Evolutionary conservation across 2,888 invertebrate genomes (phyloP).

Genomic region (Alloplasta piceator): DNA sequence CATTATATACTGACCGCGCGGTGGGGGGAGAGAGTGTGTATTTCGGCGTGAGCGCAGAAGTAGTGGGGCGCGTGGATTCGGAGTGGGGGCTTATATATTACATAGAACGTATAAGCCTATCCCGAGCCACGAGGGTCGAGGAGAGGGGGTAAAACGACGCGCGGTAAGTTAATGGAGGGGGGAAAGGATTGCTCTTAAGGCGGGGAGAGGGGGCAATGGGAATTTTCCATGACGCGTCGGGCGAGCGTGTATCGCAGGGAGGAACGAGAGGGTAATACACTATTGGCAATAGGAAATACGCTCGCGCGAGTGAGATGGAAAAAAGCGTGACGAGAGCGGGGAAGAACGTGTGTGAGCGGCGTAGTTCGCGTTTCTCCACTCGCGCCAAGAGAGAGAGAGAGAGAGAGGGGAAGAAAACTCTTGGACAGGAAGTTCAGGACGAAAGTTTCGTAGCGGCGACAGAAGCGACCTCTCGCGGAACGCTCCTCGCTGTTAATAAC

Average conservation of each 20-base stretch:
- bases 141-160: conserved; percentile 58
- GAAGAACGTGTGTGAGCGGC: not conserved
- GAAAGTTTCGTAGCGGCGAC: conserved; percentile 38
- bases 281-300: conserved; percentile 48
- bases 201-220: conserved; percentile 73
- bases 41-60: conserved; percentile 60
- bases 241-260: conserved; percentile 43
- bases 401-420: conserved; percentile 20
- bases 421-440: conserved; percentile 59
- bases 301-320: conserved; percentile 32
- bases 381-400: not conserved
- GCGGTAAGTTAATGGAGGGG: conserved; percentile 53
- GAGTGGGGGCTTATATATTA: conserved; percentile 74
- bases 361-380: not conserved
- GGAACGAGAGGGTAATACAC: conserved; percentile 45
- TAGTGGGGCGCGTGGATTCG: conserved; percentile 61
- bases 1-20: conserved; percentile 31
- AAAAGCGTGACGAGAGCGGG: conserved; percentile 30
- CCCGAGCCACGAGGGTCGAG: conserved; percentile 21
- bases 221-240: conserved; percentile 80
- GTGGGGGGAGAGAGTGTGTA: conserved; percentile 74
- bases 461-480: conserved; percentile 56
- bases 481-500: conserved; percentile 6
- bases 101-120: conserved; percentile 51
- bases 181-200: conserved; percentile 51